These are phyloP conservation scores for Macrotis lagotis DNA, from an alignment of 2,113 vertebrate species.

Conservation along the genomic window DNA sequence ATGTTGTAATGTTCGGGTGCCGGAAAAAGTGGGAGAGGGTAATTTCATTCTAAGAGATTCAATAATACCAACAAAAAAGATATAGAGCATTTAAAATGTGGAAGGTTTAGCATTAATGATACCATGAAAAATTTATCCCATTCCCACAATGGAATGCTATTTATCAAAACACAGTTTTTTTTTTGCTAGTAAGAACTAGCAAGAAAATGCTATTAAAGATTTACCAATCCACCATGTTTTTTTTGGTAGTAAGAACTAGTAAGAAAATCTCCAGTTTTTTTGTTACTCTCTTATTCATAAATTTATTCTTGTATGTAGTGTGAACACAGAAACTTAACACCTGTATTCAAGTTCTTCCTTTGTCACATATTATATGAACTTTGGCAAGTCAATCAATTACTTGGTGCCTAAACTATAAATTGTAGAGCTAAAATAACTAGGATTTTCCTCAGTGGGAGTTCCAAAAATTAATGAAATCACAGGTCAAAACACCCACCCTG, in stretches of 20 bases:
- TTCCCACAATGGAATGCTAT: slow-evolving; percentile 22
- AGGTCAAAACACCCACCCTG: no score
- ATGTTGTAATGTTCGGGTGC: slow-evolving; percentile 93
- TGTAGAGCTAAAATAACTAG: neutral
- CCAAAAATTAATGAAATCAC: neutral
- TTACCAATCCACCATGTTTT: no score
- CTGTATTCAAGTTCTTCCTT: neutral
- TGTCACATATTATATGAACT: neutral
- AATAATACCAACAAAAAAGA: slow-evolving; percentile 46
- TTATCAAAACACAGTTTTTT: no score
- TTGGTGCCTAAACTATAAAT: neutral
- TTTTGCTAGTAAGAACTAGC: no score
- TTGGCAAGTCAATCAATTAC: neutral
- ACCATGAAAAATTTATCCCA: slow-evolving; percentile 43
- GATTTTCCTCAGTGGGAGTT: neutral
- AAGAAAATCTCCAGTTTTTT: slow-evolving; percentile 16
- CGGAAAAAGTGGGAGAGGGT: slow-evolving; percentile 92
- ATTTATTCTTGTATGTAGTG: neutral
- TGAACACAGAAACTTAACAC: neutral
- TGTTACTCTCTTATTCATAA: neutral
- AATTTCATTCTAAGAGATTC: slow-evolving; percentile 90
- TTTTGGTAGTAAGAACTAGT: no score
- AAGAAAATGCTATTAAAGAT: no score
- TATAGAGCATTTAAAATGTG: neutral
- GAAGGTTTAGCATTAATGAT: slow-evolving; percentile 21